A percentile compares a stretch with the other conserved stretches of the same genome.
Conservation (phyloP, 2,797 vertebrate species). For the Gallinago stenura region DNA sequence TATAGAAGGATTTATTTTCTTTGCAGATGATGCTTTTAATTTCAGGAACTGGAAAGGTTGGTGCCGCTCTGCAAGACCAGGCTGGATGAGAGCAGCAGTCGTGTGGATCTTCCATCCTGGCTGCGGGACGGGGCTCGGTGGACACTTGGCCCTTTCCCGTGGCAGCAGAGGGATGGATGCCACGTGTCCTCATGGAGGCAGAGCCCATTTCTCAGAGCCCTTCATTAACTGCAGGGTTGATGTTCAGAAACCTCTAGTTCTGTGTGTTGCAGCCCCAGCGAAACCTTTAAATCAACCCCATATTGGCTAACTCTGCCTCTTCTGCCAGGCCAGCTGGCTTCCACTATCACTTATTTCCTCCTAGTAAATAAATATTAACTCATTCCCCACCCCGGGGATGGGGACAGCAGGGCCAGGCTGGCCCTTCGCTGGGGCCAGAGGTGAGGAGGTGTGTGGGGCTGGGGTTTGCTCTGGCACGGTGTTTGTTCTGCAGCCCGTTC, state of each 20-base stretch:
- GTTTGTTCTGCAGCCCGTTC: neutral
- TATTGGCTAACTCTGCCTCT: neutral
- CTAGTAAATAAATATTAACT: neutral
- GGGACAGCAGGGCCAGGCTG: neutral
- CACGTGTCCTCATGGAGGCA: neutral
- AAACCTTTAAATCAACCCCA: neutral
- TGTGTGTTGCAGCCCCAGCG: neutral
- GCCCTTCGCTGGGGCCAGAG: neutral
- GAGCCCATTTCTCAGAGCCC: neutral
- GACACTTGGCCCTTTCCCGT: neutral
- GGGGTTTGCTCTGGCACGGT: too few species aligned
- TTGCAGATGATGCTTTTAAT: neutral
- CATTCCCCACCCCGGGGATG: neutral
- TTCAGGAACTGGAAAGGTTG: neutral
- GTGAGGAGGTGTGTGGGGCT: neutral
- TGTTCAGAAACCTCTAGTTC: neutral
- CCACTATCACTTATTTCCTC: neutral
- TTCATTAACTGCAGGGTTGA: neutral
- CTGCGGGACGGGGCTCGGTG: accelerated
- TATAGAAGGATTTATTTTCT: neutral
- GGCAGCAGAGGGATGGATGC: neutral
- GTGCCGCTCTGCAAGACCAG: neutral
- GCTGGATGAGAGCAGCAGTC: neutral
- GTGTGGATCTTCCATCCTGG: neutral
- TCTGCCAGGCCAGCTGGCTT: neutral